phyloP scores from a whole-genome alignment of 2,888 invertebrate genomes.

The Drosophila limbata region DNA sequence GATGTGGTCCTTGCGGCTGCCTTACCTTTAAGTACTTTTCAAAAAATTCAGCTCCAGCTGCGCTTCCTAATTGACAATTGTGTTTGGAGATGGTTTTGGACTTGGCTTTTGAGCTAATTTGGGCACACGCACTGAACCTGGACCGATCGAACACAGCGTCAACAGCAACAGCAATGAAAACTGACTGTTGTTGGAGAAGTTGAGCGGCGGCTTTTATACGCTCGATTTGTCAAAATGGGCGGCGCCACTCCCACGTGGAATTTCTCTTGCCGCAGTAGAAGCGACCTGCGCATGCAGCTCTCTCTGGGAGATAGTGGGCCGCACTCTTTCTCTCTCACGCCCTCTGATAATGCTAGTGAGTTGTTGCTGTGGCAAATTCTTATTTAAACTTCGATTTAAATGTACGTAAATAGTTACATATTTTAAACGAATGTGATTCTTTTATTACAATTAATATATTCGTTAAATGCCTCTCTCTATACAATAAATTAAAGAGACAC shows the following conservation, averaged over 20 bases:
- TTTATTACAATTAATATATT: neutral
- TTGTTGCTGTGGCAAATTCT: neutral
- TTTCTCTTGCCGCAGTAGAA: conserved; percentile 15
- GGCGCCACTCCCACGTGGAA: conserved; percentile 54
- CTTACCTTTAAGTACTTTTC: conserved; percentile 48
- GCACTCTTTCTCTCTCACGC: conserved; percentile 1
- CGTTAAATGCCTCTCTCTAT: neutral
- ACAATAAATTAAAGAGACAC: neutral
- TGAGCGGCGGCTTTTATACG: conserved; percentile 55
- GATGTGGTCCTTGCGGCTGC: conserved; percentile 4
- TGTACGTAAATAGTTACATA: neutral
- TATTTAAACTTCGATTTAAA: neutral
- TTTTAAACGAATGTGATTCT: neutral
- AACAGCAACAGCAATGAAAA: conserved; percentile 57
- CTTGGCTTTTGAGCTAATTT: conserved; percentile 20
- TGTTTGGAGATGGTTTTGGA: conserved; percentile 33
- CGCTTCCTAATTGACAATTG: conserved; percentile 40
- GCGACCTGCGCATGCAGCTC: conserved; percentile 17
- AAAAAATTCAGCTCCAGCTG: conserved; percentile 58
- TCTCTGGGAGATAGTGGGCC: conserved; percentile 11
- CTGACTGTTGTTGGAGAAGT: conserved; percentile 59
- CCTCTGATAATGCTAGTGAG: neutral
- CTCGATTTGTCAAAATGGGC: conserved; percentile 48
- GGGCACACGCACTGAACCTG: conserved; percentile 43
- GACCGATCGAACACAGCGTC: conserved; percentile 56